Percentiles rank a stretch among this genome's conserved stretches.
Conservation (phyloP, 2,888 invertebrate genomes). For the Syrista parreyssii region DNA sequence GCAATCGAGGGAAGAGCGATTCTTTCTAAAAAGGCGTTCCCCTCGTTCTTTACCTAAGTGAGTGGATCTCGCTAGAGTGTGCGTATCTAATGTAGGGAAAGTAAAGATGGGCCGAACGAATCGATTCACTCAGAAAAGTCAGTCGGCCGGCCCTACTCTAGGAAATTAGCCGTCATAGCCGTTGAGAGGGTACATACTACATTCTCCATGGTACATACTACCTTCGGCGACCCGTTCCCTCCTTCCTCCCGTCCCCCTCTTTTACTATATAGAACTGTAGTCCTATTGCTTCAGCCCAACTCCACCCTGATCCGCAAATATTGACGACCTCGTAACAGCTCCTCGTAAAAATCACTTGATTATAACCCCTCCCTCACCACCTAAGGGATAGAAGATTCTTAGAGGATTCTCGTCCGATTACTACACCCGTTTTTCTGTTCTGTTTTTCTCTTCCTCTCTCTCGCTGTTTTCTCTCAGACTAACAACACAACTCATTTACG, state of each 20-base stretch:
- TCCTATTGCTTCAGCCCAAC: conserved; percentile 32
- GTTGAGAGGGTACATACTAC: conserved; percentile 31
- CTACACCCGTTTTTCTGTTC: neutral
- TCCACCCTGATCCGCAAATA: conserved; percentile 51
- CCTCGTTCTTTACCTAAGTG: neutral
- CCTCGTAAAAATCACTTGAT: conserved; percentile 58
- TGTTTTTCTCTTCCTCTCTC: neutral
- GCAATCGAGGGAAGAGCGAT: neutral
- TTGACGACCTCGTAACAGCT: conserved; percentile 48
- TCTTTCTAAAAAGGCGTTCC: conserved; percentile 1
- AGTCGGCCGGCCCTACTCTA: conserved; percentile 25
- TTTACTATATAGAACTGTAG: conserved; percentile 17
- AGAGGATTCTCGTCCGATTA: neutral
- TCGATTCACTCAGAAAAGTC: conserved; percentile 19
- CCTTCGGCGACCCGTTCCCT: conserved; percentile 12
- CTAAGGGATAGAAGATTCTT: neutral
- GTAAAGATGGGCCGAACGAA: conserved; percentile 17
- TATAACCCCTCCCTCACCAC: conserved; percentile 18
- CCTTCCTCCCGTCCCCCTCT: conserved; percentile 22
- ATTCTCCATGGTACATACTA: conserved; percentile 1
- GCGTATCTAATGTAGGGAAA: conserved; percentile 2
- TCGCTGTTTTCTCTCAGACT: neutral
- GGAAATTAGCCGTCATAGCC: conserved; percentile 41
- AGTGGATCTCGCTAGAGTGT: conserved; percentile 3
- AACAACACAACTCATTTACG: neutral